Percentiles rank a stretch among this genome's conserved stretches.
phyloP scores from a whole-genome alignment of 2,113 vertebrate species.

The Talpa occidentalis region DNA sequence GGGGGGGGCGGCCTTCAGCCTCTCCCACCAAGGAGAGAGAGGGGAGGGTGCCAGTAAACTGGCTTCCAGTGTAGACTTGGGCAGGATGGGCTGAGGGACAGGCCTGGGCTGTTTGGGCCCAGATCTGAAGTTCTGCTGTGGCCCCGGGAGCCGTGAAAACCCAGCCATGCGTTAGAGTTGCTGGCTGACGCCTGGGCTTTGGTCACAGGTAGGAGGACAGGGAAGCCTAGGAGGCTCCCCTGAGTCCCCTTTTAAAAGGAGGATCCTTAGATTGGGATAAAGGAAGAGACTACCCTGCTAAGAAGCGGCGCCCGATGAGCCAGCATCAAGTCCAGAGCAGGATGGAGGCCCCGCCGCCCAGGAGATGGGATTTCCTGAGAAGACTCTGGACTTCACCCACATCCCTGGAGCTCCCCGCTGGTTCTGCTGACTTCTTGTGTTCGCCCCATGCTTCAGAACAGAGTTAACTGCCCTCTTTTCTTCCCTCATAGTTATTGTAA shows the following conservation, averaged over 20 bases:
- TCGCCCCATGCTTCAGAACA: not conserved
- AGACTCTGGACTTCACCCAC: not conserved
- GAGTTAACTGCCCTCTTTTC: slow-evolving; percentile 65
- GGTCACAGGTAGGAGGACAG: not conserved
- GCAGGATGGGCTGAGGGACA: not conserved
- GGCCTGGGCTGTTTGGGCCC: not conserved
- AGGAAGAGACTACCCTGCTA: accelerated
- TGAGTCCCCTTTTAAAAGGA: not conserved
- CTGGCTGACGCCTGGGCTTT: too few relatives aligned
- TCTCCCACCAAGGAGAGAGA: not conserved
- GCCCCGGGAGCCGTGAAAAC: not conserved
- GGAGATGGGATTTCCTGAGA: not conserved
- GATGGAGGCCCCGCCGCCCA: accelerated
- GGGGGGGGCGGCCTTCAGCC: not conserved
- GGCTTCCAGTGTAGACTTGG: slow-evolving; percentile 43
- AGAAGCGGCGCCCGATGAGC: not conserved
- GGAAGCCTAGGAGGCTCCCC: not conserved
- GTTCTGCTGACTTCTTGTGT: not conserved
- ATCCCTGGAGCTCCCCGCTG: not conserved
- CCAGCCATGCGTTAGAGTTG: not conserved
- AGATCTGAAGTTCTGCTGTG: not conserved
- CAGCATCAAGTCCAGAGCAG: not conserved
- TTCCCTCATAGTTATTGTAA: slow-evolving; percentile 69
- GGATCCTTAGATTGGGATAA: not conserved
- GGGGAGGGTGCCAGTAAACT: not conserved